Percentiles rank a stretch among this genome's conserved stretches.
Conservation (phyloP, 2,797 vertebrate species). For the Geotrypetes seraphini region DNA sequence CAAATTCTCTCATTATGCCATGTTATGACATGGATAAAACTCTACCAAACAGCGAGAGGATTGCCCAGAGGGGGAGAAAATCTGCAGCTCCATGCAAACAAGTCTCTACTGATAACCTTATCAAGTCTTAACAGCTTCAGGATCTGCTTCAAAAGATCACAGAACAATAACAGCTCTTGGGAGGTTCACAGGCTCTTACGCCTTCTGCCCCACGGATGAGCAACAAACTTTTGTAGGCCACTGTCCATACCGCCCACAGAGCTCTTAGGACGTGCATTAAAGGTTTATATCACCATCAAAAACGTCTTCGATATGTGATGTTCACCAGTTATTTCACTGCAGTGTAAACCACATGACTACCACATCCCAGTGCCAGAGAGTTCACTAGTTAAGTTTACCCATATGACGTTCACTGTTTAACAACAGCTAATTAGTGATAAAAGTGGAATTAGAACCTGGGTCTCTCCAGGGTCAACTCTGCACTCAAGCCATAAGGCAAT, state of each 20-base stretch:
- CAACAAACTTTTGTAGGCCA: no score
- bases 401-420: not conserved
- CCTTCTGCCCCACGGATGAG: no score
- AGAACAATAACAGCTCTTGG: conserved; percentile 9
- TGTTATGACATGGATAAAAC: conserved; percentile 49
- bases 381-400: no score
- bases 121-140: conserved; percentile 49
- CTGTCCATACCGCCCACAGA: no score
- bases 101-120: conserved; percentile 44
- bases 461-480: accelerated
- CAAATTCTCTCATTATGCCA: conserved; percentile 40
- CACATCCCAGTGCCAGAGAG: no score
- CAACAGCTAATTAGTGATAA: accelerated
- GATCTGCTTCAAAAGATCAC: conserved; percentile 25
- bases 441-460: accelerated
- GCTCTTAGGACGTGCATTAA: no score
- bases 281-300: no score
- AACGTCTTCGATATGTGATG: no score
- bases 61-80: conserved; percentile 30
- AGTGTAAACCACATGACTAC: no score
- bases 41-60: conserved; percentile 38
- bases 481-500: accelerated
- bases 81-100: conserved; percentile 32
- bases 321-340: no score
- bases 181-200: no score